Base-by-base conservation (phyloP, 2,888 invertebrate species). In the Drosophila austrosaltans region DNA sequence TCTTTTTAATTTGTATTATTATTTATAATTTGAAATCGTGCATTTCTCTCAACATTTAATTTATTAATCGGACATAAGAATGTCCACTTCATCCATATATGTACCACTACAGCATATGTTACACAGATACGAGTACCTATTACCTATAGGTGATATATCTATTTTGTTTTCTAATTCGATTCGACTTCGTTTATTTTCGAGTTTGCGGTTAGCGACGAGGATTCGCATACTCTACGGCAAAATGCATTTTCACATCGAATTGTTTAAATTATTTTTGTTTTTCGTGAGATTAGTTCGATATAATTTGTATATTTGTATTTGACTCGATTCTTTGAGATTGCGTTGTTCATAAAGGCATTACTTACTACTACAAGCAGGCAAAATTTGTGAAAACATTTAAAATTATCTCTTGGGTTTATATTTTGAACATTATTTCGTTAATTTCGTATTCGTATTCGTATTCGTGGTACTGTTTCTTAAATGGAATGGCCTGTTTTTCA, bases 31-130 rank as follows among this genome's bases (percentile, higher is more conserved):
- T 32, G 12, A 48, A 48, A 10, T 48, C 25, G 48, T 48, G 48
- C 48, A 48, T 48, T 48, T 48, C 22, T 48, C 48, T 48, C 1
- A 48, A 48, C 48, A 48, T 48, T 48, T 22, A 25, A 48, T 25
- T 48, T 48, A 48, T 25, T 48, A 48, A 48, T 48, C 48, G 48
- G 48, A 12, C 48, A 48, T 48, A 48, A 48, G 20, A 57, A 57
- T 57, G 57, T 39, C 57, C 57, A 57, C 16, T 20, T 36, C 32
- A 36, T 57, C 7, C 30, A 57, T 32, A 57, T 57, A 56, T 56
- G 28, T 36, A 57, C 56, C 30, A 32, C 16, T 32, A 16, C 48
- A 48, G 48, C 48, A 67, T 67, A 32, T 56, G 7, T 42, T 58
- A 68, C 57, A 63, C 40, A 53, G 53, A 16, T 42, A 40, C 36